Evolutionary conservation across 2,888 invertebrate species (phyloP).

Genomic region (Ceriagrion tenellum): DNA sequence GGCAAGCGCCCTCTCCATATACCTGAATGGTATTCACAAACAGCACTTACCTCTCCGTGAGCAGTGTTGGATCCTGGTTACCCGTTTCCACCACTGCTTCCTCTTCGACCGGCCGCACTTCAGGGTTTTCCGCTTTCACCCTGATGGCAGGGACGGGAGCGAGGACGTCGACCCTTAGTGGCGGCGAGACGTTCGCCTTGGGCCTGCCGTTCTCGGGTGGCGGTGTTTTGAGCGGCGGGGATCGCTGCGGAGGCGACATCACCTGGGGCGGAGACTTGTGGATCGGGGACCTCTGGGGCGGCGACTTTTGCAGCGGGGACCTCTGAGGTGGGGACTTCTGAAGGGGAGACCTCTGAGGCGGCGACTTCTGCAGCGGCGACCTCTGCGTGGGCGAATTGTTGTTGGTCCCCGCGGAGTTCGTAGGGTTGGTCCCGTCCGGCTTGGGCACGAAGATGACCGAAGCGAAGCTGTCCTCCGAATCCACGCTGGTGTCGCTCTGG

Average conservation of each 20-base stretch:
- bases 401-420: slow-evolving; percentile 71
- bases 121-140: slow-evolving; percentile 79
- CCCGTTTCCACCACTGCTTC: neutral
- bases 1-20: no score
- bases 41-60: neutral
- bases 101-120: slow-evolving; percentile 77
- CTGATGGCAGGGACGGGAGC: slow-evolving; percentile 41
- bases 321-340: slow-evolving; percentile 65
- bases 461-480: slow-evolving; percentile 95
- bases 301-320: slow-evolving; percentile 70
- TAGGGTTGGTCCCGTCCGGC: slow-evolving; percentile 77
- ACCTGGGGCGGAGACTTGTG: slow-evolving; percentile 53
- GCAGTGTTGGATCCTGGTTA: neutral
- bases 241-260: slow-evolving; percentile 35
- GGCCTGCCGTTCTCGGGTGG: slow-evolving; percentile 13
- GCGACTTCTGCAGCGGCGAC: slow-evolving; percentile 75
- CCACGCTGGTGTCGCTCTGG: slow-evolving; percentile 96
- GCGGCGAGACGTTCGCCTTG: slow-evolving; percentile 24
- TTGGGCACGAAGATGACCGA: slow-evolving; percentile 95
- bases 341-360: slow-evolving; percentile 73
- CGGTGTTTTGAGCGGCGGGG: slow-evolving; percentile 33
- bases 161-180: slow-evolving; percentile 26
- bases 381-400: slow-evolving; percentile 69
- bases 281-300: slow-evolving; percentile 73
- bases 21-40: no score